These are phyloP conservation scores for Chinchilla lanigera DNA, from an alignment of 2,113 vertebrate genomes.

Conservation along the genomic window DNA sequence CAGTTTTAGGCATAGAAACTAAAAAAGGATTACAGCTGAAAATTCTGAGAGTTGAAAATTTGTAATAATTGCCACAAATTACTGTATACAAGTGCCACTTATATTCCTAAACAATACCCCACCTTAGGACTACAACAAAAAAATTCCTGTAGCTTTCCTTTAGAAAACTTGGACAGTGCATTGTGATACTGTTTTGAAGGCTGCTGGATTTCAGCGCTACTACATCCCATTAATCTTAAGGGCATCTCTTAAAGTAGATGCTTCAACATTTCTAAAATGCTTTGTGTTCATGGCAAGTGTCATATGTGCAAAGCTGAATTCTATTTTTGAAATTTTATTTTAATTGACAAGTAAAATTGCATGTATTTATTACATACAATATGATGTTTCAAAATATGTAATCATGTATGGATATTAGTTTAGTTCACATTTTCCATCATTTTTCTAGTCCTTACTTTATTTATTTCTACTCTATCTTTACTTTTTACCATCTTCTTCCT, in stretches of 20 bases:
- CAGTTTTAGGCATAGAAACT: background rate
- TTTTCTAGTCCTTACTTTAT: background rate
- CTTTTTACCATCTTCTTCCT: background rate
- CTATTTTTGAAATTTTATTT: background rate
- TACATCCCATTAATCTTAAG: background rate
- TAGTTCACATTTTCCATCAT: background rate
- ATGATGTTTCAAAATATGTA: background rate
- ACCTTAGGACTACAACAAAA: background rate
- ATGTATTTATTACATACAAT: background rate
- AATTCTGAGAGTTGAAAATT: slow-evolving; percentile 51
- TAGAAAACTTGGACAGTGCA: background rate
- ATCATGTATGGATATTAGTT: background rate
- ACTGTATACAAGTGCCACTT: background rate
- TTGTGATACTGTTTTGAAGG: background rate
- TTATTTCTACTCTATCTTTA: background rate
- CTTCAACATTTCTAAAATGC: background rate
- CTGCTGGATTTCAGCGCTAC: background rate
- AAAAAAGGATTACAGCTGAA: slow-evolving; percentile 18
- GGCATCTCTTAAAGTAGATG: background rate
- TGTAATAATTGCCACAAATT: slow-evolving; percentile 43
- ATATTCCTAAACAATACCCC: slow-evolving; percentile 33
- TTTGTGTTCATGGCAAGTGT: background rate
- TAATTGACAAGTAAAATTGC: background rate
- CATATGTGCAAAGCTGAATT: background rate
- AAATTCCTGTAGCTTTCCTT: slow-evolving; percentile 12